phyloP scores from a whole-genome alignment of 2,797 vertebrate species.

The Corythornis leucogaster region DNA sequence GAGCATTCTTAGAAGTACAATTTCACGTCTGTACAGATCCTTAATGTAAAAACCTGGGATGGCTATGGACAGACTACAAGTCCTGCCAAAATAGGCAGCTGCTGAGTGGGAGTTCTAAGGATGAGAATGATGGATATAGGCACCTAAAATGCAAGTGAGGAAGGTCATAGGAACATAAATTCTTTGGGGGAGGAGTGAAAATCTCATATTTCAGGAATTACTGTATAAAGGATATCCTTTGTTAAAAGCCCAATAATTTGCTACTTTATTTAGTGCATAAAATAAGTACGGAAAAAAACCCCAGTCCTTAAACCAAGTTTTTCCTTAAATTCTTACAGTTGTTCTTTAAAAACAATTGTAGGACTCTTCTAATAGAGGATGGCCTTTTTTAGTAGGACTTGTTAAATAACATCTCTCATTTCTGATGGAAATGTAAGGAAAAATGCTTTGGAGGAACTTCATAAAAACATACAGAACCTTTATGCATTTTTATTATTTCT shows the following conservation, averaged over 20 bases:
- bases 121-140: constrained; percentile 35
- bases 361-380: not conserved
- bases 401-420: not conserved
- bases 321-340: not conserved
- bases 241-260: not conserved
- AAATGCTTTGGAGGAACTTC: not conserved
- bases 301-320: not conserved
- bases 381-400: not conserved
- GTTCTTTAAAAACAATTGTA: not conserved
- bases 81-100: constrained; percentile 61
- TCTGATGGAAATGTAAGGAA: not conserved
- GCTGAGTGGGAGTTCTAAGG: constrained; percentile 61
- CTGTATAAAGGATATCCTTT: constrained; percentile 3
- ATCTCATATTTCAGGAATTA: constrained; percentile 42
- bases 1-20: constrained; percentile 25
- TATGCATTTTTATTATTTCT: not conserved
- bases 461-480: not conserved
- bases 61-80: not conserved
- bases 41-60: constrained; percentile 58
- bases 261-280: not conserved
- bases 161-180: constrained; percentile 11
- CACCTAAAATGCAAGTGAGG: constrained; percentile 40
- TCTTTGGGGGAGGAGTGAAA: not conserved
- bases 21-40: not conserved
- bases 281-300: not conserved